Percentiles rank a stretch among this genome's conserved stretches.
phyloP scores from a whole-genome alignment of 2,888 invertebrate species.

The Thumatha senex region DNA sequence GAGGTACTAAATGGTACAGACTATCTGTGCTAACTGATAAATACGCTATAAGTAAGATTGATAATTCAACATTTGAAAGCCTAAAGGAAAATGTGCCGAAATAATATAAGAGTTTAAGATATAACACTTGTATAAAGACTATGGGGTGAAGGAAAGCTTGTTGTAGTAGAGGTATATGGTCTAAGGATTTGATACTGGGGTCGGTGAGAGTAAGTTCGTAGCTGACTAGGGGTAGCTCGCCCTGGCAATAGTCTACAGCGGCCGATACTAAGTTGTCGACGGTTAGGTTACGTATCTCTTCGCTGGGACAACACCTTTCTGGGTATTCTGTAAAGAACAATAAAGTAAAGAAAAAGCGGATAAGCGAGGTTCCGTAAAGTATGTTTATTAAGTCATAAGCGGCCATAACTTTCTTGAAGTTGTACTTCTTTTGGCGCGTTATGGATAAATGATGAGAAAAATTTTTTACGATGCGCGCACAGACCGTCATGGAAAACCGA shows the following conservation, averaged over 20 bases:
- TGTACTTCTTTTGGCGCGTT: too few relatives aligned
- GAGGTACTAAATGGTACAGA: conserved; percentile 87
- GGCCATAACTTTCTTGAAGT: too few relatives aligned
- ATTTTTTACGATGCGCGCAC: too few relatives aligned
- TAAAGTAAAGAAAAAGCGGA: too few relatives aligned
- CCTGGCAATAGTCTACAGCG: conserved; percentile 91
- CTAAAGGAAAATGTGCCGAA: conserved; percentile 83
- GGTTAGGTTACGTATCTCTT: conserved; percentile 88
- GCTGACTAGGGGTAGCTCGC: conserved; percentile 89
- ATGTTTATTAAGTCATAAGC: too few relatives aligned
- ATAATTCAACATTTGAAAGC: conserved; percentile 85
- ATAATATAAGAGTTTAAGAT: conserved; percentile 86
- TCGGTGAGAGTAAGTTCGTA: conserved; percentile 87
- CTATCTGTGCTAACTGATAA: conserved; percentile 88
- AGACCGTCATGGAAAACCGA: too few relatives aligned
- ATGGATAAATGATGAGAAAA: too few relatives aligned
- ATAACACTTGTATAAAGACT: conserved; percentile 87
- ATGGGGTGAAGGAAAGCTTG: conserved; percentile 89
- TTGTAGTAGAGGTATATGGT: conserved; percentile 89
- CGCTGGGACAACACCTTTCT: conserved; percentile 58
- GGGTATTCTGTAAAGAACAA: conserved; percentile 55
- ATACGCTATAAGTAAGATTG: conserved; percentile 87
- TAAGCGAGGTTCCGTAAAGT: too few relatives aligned
- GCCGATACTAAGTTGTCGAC: conserved; percentile 92
- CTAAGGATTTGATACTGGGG: conserved; percentile 86